Base-by-base conservation (phyloP, 1,140 invertebrate species). In the Cardiocondyla obscurior region DNA sequence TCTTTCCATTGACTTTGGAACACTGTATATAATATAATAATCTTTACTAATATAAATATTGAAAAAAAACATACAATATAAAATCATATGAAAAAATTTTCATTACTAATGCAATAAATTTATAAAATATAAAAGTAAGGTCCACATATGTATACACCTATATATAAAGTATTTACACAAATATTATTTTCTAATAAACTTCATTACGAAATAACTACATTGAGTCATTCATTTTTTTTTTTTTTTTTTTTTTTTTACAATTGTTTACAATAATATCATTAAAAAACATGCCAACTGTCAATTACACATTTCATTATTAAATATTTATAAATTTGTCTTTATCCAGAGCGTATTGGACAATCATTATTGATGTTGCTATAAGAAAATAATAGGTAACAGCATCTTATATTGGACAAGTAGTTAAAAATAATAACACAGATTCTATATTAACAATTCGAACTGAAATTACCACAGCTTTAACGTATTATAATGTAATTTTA, bases 171-270 rank as follows among this genome's bases (percentile, higher is more conserved):
- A 84, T 58, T 90, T 90, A 91, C 83, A 82, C 86, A 83, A 87
- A 72, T 60, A 87, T 92, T 93, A 92, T 86, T 91, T 88, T 69
- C 77, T 92, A 92, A 91, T 86, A 93, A 92, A 92, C 82, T 89
- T 92, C 70, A 73, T 86, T 88, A 91, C 88, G 87, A 91, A 90
- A 90, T 87, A 90, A 91, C 82, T 90, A 90, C 79, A 73, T 74
- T 87, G 83, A 87, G 83, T 91, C 86, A 90, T 89, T 60, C 39
- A n/a, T n/a, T n/a, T n/a, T n/a, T n/a, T n/a, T n/a, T 46, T 82
- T 88, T 88, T 88, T 88, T 79, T 83, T n/a, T n/a, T 46, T 82
- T 88, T 88, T 88, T 88, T 79, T 83, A 92, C 88, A 92, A 90
- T 88, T 92, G 76, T 91, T 92, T 92, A 90, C 89, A 92, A 88